A percentile compares a stretch with the other conserved stretches of the same genome.
phyloP scores from a whole-genome alignment of 1,140 invertebrate genomes.

The Cyphomyrmex costatus region DNA sequence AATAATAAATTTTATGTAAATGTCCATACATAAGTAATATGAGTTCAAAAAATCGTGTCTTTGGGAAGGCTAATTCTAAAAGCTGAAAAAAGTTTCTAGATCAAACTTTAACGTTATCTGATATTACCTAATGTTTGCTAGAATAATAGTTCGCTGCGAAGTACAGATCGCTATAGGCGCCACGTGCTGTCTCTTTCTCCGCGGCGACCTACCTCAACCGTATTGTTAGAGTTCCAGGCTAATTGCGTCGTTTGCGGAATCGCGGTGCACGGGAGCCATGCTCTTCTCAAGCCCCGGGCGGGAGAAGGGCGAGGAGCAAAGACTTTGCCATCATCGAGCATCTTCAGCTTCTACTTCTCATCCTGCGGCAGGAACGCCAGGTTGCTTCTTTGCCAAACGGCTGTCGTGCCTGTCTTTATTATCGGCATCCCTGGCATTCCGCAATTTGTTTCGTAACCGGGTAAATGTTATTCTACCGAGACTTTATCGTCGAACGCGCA shows the following conservation, averaged over 20 bases:
- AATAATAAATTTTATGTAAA: too few relatives aligned
- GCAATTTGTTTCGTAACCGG: slow-evolving; percentile 60
- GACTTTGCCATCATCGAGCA: slow-evolving; percentile 30
- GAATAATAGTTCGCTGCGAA: slow-evolving; percentile 2
- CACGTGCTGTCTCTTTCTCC: slow-evolving; percentile 36
- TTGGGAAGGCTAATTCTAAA: background rate
- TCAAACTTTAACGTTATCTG: slow-evolving; percentile 14
- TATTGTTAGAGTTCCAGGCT: slow-evolving; percentile 67
- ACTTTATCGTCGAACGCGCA: slow-evolving; percentile 48
- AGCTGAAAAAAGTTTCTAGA: background rate
- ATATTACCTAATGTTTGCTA: background rate
- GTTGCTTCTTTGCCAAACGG: slow-evolving; percentile 34
- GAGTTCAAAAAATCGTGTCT: too few relatives aligned
- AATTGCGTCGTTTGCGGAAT: slow-evolving; percentile 62
- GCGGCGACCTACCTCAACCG: slow-evolving; percentile 63
- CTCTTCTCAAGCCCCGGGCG: slow-evolving; percentile 1
- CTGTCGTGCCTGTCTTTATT: slow-evolving; percentile 48
- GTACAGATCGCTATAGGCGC: slow-evolving; percentile 46
- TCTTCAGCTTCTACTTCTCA: slow-evolving; percentile 28
- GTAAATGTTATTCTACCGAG: slow-evolving; percentile 57
- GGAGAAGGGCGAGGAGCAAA: background rate
- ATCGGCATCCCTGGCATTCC: slow-evolving; percentile 57
- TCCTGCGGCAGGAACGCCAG: slow-evolving; percentile 17
- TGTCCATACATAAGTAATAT: too few relatives aligned
- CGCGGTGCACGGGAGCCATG: slow-evolving; percentile 42